A percentile compares a stretch with the other conserved stretches of the same genome.
phyloP scores from a whole-genome alignment of 2,113 vertebrate genomes.

The Hippocampus barbouri region DNA sequence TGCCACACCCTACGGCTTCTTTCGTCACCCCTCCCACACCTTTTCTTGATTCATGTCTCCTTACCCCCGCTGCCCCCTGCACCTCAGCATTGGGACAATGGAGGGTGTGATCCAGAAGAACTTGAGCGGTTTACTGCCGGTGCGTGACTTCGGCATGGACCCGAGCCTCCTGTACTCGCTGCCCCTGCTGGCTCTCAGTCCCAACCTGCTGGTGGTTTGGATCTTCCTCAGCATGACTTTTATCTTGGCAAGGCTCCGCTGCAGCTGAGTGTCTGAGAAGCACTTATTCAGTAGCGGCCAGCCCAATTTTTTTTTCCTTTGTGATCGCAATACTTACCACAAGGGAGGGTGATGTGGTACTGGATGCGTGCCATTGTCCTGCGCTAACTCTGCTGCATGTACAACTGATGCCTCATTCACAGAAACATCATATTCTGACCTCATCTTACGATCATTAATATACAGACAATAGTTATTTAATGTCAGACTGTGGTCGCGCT shows the following conservation, averaged over 20 bases:
- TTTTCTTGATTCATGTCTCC: constrained; percentile 21
- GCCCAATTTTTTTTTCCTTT: background rate
- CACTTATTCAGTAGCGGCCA: too few relatives aligned
- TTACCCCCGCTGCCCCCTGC: constrained; percentile 21
- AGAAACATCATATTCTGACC: background rate
- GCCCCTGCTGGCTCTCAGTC: constrained; percentile 93
- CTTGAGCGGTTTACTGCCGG: constrained; percentile 94
- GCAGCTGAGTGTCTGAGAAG: constrained; percentile 76
- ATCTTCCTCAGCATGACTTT: constrained; percentile 94
- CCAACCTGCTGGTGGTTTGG: constrained; percentile 97
- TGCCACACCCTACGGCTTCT: background rate
- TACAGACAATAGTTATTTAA: background rate
- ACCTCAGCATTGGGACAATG: constrained; percentile 94
- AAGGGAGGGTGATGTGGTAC: constrained; percentile 9
- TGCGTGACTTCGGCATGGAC: constrained; percentile 94
- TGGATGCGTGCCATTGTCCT: constrained; percentile 38
- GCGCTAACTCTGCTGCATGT: constrained; percentile 17
- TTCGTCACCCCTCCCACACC: background rate
- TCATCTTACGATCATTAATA: background rate
- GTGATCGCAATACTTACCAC: background rate
- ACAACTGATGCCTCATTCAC: background rate
- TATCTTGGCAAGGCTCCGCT: constrained; percentile 93
- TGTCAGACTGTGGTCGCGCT: background rate
- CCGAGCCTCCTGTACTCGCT: constrained; percentile 97
- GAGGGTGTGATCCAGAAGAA: constrained; percentile 99